Conservation (phyloP, 2,888 invertebrate genomes). For the Hanleya hanleyi region DNA sequence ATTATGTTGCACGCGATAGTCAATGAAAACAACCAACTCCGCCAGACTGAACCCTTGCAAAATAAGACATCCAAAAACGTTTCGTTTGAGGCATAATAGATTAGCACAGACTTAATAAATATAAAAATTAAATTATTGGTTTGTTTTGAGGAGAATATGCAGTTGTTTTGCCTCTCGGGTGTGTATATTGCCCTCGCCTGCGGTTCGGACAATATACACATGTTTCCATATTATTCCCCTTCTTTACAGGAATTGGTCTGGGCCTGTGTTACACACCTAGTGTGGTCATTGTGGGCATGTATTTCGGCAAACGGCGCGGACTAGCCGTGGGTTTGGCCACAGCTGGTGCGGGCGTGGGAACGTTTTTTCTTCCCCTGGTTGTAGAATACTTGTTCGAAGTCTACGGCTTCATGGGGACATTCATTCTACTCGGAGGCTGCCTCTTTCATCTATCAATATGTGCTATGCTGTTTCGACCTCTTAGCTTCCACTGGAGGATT, state of each 20-base stretch:
- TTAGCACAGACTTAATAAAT: too few species aligned
- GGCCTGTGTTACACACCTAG: slow-evolving; percentile 55
- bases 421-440: slow-evolving; percentile 47
- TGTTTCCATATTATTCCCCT: too few species aligned
- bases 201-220: too few species aligned
- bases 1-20: too few species aligned
- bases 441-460: slow-evolving; percentile 47
- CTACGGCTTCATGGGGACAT: slow-evolving; percentile 51
- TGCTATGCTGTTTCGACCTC: slow-evolving; percentile 50
- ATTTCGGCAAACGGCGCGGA: slow-evolving; percentile 56
- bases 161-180: too few species aligned
- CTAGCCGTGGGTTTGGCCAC: slow-evolving; percentile 53
- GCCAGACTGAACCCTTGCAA: too few species aligned
- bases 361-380: slow-evolving; percentile 50
- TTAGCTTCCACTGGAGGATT: slow-evolving; percentile 44
- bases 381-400: slow-evolving; percentile 46
- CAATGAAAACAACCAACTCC: too few species aligned
- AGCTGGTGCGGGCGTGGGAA: slow-evolving; percentile 57
- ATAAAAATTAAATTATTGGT: too few species aligned
- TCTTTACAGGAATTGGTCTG: slow-evolving; percentile 56
- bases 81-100: too few species aligned
- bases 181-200: too few species aligned
- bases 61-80: too few species aligned
- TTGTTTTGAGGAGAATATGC: too few species aligned
- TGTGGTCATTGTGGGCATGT: slow-evolving; percentile 50